Evolutionary conservation across 2,113 vertebrate genomes (phyloP).

Genomic region (Nematolebias whitei): DNA sequence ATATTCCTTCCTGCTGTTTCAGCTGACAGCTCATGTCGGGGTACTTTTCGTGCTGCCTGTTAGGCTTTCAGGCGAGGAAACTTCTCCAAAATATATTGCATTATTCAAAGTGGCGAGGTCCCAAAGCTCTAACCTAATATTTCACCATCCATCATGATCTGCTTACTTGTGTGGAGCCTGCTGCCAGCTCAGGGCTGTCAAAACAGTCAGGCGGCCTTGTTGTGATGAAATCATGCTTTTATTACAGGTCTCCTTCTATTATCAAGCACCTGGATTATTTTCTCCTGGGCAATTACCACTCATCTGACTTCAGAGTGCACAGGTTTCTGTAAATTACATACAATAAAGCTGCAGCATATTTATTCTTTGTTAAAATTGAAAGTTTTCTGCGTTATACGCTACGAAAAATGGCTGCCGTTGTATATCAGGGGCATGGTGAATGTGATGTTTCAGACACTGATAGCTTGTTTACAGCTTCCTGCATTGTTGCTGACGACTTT

Average conservation of each 20-base stretch:
- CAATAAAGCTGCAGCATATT: constrained; percentile 11
- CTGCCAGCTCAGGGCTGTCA: constrained; percentile 59
- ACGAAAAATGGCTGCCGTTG: neutral
- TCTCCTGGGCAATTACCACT: constrained; percentile 40
- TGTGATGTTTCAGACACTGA: neutral
- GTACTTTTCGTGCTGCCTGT: constrained; percentile 1
- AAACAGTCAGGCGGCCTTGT: constrained; percentile 50
- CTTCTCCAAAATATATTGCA: constrained; percentile 18
- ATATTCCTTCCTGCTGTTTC: constrained; percentile 8
- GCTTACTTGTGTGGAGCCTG: constrained; percentile 54
- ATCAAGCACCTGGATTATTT: constrained; percentile 49
- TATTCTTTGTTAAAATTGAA: constrained; percentile 25
- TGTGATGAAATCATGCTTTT: constrained; percentile 64
- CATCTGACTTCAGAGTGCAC: constrained; percentile 34
- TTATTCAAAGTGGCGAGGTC: constrained; percentile 37
- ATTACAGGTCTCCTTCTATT: constrained; percentile 40
- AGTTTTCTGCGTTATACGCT: constrained; percentile 3
- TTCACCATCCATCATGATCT: constrained; percentile 59
- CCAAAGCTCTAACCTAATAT: constrained; percentile 50
- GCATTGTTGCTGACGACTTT: too few relatives aligned
- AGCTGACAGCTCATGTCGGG: neutral
- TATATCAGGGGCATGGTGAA: neutral
- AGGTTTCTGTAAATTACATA: constrained; percentile 34
- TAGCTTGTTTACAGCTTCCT: neutral
- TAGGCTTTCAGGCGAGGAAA: constrained; percentile 23